Evolutionary conservation across 1,140 invertebrate genomes (phyloP).

Genomic region (Zaprionus tsacasi): DNA sequence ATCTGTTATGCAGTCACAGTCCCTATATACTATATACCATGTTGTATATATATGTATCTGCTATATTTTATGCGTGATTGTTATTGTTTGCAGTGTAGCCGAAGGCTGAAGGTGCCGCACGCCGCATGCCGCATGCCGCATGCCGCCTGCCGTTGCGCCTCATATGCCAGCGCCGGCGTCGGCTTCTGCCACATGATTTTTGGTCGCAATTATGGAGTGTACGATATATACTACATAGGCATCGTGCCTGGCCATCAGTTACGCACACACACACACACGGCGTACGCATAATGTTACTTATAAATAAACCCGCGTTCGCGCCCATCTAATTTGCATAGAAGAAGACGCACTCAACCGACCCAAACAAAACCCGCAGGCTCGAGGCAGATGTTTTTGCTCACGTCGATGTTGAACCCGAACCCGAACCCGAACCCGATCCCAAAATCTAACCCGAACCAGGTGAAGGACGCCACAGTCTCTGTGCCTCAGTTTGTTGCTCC

Average conservation of each 20-base stretch:
- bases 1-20: constrained; percentile 51
- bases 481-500: not conserved
- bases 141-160: constrained; percentile 57
- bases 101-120: too few species aligned
- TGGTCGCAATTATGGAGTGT: constrained; percentile 66
- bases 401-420: constrained; percentile 25
- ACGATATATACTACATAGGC: constrained; percentile 7
- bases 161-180: constrained; percentile 53
- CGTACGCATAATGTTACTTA: constrained; percentile 73
- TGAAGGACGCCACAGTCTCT: constrained; percentile 15
- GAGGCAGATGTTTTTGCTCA: constrained; percentile 69
- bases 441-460: constrained; percentile 15
- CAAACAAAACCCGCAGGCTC: constrained; percentile 52
- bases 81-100: constrained; percentile 74
- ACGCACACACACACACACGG: constrained; percentile 16
- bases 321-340: constrained; percentile 77
- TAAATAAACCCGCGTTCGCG: constrained; percentile 67
- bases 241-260: constrained; percentile 33
- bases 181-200: constrained; percentile 44
- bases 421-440: constrained; percentile 10
- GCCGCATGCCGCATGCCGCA: too few species aligned
- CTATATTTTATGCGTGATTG: constrained; percentile 73
- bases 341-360: constrained; percentile 26
- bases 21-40: not conserved
- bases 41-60: not conserved